Conservation (phyloP, 2,888 invertebrate genomes). For the Melinopterus prodromus region DNA sequence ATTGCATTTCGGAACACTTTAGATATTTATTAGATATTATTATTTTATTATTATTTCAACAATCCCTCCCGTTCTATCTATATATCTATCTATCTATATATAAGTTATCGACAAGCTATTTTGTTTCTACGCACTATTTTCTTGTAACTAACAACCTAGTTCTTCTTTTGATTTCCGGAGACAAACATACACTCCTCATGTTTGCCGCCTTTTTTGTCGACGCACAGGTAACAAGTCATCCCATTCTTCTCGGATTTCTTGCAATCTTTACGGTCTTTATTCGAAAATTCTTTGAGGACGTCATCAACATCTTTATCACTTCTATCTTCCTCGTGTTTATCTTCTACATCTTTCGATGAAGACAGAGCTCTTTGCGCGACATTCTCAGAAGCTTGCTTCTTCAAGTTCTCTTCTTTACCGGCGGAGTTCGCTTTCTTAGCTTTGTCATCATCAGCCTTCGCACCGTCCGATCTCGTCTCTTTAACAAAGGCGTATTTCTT, state of each 20-base stretch:
- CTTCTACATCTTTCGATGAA: background rate
- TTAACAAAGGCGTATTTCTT: slow-evolving; percentile 74
- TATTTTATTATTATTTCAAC: background rate
- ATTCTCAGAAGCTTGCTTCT: slow-evolving; percentile 49
- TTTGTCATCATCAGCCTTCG: slow-evolving; percentile 59
- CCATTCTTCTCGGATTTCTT: slow-evolving; percentile 76
- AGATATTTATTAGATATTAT: background rate
- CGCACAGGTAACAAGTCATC: slow-evolving; percentile 80
- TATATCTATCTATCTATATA: background rate
- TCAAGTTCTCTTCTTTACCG: slow-evolving; percentile 58
- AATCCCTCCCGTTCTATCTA: background rate
- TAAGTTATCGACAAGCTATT: no score
- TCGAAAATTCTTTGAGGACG: slow-evolving; percentile 76
- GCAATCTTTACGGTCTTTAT: slow-evolving; percentile 76
- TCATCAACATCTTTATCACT: slow-evolving; percentile 73
- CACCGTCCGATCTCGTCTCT: slow-evolving; percentile 69
- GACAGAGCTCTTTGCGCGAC: background rate
- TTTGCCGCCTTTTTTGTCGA: slow-evolving; percentile 73
- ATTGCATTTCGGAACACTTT: background rate
- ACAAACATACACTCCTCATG: slow-evolving; percentile 84
- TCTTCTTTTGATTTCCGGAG: slow-evolving; percentile 66
- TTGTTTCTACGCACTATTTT: no score
- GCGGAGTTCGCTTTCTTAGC: slow-evolving; percentile 61
- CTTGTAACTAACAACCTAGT: background rate
- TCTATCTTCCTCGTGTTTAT: slow-evolving; percentile 47